These are phyloP conservation scores for Callosobruchus maculatus DNA, from an alignment of 2,888 invertebrate species.

Conservation along the genomic window DNA sequence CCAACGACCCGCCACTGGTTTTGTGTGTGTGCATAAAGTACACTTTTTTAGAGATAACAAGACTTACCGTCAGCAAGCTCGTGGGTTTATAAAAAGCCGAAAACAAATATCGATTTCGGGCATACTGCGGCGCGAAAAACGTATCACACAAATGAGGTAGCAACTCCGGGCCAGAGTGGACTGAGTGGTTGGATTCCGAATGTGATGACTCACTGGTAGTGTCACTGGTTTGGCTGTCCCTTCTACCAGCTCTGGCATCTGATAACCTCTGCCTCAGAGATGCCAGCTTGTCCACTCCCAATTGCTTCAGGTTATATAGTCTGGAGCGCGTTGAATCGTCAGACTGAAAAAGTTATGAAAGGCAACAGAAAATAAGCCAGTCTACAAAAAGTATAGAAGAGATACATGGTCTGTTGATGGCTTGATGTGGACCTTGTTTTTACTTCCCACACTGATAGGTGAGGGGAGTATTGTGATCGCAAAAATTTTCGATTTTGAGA, in stretches of 20 bases:
- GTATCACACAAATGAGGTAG: constrained; percentile 52
- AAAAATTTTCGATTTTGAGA: too few species aligned
- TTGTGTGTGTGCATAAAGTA: too few species aligned
- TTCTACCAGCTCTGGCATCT: constrained; percentile 47
- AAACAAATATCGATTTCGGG: constrained; percentile 56
- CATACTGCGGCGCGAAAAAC: constrained; percentile 56
- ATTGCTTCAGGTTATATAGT: constrained; percentile 61
- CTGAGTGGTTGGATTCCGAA: constrained; percentile 26
- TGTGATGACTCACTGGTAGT: constrained; percentile 42
- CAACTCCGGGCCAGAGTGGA: constrained; percentile 42
- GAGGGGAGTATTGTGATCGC: too few species aligned
- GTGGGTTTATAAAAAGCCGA: constrained; percentile 58
- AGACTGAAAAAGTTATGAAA: constrained; percentile 19
- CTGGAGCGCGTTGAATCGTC: constrained; percentile 52
- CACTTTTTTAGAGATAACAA: too few species aligned
- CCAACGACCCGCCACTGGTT: too few species aligned
- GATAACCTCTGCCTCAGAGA: constrained; percentile 61
- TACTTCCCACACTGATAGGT: too few species aligned
- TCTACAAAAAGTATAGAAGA: not conserved
- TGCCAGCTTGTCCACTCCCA: constrained; percentile 66
- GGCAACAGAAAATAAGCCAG: not conserved
- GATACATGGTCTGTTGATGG: not conserved
- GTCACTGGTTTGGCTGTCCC: constrained; percentile 44
- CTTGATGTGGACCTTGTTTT: too few species aligned
- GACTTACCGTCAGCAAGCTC: constrained; percentile 54